Evolutionary conservation across 2,797 vertebrate species (phyloP).

Genomic region (Anniella stebbinsi): DNA sequence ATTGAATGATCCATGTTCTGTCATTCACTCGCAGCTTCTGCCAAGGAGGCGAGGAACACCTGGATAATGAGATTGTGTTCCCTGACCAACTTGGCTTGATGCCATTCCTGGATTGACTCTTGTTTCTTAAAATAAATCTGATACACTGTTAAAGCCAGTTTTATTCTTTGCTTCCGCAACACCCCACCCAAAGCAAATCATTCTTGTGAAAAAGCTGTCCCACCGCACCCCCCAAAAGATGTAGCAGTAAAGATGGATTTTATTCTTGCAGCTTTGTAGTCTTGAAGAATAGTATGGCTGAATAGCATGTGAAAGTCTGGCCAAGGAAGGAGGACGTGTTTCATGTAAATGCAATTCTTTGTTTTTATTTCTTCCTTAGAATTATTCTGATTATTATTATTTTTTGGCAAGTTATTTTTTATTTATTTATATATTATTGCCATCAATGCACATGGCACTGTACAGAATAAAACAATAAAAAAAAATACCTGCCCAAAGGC

Average conservation of each 20-base stretch:
- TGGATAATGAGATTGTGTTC: constrained; percentile 25
- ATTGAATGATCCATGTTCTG: neutral
- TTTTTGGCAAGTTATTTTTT: neutral
- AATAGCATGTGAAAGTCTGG: neutral
- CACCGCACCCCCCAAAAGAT: neutral
- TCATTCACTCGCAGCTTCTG: constrained; percentile 6
- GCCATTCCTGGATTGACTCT: neutral
- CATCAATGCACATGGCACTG: no score
- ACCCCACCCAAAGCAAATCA: neutral
- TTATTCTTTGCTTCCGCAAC: neutral
- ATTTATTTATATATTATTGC: no score
- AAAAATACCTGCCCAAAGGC: no score
- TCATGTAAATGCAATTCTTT: no score
- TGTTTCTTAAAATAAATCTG: neutral
- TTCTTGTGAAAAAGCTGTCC: neutral
- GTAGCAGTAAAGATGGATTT: neutral
- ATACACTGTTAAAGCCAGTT: neutral
- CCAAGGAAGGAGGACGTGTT: neutral
- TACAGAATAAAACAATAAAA: no score
- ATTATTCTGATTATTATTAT: no score
- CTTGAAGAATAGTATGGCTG: neutral
- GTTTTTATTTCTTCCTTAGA: no score
- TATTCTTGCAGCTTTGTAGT: neutral
- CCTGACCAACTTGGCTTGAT: constrained; percentile 5
- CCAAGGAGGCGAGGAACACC: neutral